Evolutionary conservation across 2,797 vertebrate genomes (phyloP).

Genomic region (Neosalanx taihuensis): DNA sequence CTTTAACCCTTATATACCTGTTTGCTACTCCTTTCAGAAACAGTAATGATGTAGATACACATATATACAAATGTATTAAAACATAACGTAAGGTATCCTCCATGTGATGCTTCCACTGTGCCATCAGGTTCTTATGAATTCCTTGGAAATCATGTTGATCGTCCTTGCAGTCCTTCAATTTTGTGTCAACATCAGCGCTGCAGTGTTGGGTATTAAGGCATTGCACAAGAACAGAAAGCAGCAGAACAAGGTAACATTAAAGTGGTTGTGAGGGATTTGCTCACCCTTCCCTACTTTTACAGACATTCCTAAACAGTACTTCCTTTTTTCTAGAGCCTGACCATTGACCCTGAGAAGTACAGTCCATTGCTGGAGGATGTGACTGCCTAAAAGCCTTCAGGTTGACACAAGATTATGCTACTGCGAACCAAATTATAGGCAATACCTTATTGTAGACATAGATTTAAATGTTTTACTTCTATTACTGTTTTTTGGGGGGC

Average conservation of each 20-base stretch:
- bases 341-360: not conserved
- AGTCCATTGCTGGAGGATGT: not conserved
- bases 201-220: constrained; percentile 42
- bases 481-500: too few relatives aligned
- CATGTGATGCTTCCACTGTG: constrained; percentile 8
- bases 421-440: too few relatives aligned
- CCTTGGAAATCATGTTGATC: constrained; percentile 58
- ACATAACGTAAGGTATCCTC: not conserved
- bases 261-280: not conserved
- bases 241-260: constrained; percentile 7
- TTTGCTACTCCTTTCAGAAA: too few relatives aligned
- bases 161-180: constrained; percentile 55
- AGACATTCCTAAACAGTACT: not conserved
- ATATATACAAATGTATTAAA: too few relatives aligned
- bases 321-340: not conserved
- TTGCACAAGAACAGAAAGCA: constrained; percentile 32
- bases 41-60: too few relatives aligned
- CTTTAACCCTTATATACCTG: too few relatives aligned
- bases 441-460: too few relatives aligned
- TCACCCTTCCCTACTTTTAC: not conserved
- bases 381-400: not conserved
- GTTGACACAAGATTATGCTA: not conserved
- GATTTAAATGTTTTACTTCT: too few relatives aligned
- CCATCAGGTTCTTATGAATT: constrained; percentile 41
- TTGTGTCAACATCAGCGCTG: constrained; percentile 41